phyloP scores from a whole-genome alignment of 2,113 vertebrate species.

The Labeo catla region DNA sequence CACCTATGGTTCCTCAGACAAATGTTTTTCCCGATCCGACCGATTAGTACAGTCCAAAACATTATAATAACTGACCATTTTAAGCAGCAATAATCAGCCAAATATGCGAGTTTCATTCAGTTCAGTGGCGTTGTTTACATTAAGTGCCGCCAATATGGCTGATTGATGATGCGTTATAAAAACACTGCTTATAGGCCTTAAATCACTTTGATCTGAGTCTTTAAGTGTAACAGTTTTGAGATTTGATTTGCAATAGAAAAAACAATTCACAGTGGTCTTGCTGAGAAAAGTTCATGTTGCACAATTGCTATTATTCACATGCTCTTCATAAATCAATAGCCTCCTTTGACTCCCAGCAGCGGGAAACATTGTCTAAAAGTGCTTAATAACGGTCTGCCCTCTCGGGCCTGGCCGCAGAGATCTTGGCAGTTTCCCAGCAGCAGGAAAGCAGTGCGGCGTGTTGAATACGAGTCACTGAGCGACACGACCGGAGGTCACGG shows the following conservation, averaged over 20 bases:
- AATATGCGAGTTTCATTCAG: no score
- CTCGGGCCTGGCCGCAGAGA: background rate
- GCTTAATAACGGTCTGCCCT: conserved; percentile 21
- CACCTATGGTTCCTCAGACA: no score
- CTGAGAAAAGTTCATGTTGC: background rate
- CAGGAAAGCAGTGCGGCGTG: background rate
- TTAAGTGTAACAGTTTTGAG: background rate
- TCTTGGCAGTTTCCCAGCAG: background rate
- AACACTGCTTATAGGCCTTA: background rate
- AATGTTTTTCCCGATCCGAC: no score
- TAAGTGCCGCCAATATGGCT: no score
- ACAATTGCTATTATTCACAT: conserved; percentile 38
- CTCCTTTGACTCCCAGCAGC: background rate
- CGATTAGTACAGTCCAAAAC: no score
- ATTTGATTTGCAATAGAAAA: background rate
- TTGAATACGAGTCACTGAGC: background rate
- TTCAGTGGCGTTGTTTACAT: no score
- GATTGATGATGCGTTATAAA: no score
- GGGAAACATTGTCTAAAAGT: conserved; percentile 41
- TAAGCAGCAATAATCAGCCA: no score
- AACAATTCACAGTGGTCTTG: background rate
- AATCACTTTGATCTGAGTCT: background rate
- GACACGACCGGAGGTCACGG: background rate
- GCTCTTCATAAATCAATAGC: conserved; percentile 37
- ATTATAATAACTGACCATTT: no score